Conservation (phyloP, 2,113 vertebrate genomes). For the Gopherus flavomarginatus region DNA sequence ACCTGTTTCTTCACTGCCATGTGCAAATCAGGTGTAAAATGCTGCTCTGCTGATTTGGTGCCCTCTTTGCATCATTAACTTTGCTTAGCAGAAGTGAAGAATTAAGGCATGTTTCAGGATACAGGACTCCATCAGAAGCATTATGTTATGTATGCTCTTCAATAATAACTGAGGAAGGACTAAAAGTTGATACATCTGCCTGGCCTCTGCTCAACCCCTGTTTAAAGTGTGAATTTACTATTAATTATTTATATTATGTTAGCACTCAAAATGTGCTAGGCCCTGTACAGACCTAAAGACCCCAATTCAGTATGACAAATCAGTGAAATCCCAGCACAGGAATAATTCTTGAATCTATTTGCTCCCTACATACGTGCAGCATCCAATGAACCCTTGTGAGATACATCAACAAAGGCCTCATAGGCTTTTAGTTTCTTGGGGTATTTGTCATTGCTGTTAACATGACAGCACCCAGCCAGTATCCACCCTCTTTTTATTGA, state of each 20-base stretch:
- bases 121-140: not conserved
- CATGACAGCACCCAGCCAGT: not conserved
- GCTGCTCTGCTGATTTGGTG: not conserved
- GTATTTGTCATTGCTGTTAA: not conserved
- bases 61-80: not conserved
- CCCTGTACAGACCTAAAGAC: not conserved
- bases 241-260: not conserved
- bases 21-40: not conserved
- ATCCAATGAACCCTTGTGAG: not conserved
- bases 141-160: not conserved
- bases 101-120: not conserved
- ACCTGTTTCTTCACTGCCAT: not conserved
- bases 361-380: not conserved
- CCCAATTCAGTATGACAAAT: not conserved
- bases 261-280: not conserved
- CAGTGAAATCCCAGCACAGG: not conserved
- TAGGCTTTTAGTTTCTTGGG: not conserved
- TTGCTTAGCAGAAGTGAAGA: accelerated
- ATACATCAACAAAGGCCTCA: not conserved
- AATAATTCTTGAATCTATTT: not conserved
- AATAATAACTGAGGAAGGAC: not conserved
- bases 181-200: not conserved
- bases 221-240: not conserved
- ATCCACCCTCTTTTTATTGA: not conserved
- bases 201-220: not conserved